Evolutionary conservation across 2,113 vertebrate species (phyloP).

Genomic region (Malurus alboscapulatus): DNA sequence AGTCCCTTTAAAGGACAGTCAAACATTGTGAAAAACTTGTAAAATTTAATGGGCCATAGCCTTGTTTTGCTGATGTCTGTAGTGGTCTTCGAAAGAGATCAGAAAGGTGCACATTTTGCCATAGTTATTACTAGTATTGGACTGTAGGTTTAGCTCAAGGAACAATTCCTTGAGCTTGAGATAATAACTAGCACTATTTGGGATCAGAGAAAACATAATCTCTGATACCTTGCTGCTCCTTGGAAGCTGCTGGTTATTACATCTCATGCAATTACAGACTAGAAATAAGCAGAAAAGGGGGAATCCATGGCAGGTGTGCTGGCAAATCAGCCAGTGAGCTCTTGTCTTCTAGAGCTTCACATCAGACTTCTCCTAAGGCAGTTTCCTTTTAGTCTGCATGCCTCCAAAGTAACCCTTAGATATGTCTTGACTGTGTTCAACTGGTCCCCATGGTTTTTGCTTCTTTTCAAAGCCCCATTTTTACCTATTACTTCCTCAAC

Average conservation of each 20-base stretch:
- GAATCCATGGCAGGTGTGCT: neutral
- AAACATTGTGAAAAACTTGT: neutral
- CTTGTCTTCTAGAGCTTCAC: neutral
- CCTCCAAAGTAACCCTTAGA: neutral
- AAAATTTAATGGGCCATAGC: neutral
- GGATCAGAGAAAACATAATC: neutral
- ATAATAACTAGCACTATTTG: neutral
- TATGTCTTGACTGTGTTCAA: neutral
- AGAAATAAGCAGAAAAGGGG: neutral
- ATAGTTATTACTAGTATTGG: neutral
- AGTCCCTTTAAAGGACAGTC: neutral
- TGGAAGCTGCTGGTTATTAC: neutral
- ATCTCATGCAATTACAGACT: neutral
- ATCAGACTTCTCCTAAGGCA: neutral
- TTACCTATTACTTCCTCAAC: neutral
- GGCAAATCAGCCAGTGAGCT: neutral
- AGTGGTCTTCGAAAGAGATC: neutral
- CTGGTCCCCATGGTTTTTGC: neutral
- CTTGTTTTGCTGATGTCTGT: neutral
- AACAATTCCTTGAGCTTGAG: neutral
- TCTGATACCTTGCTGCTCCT: neutral
- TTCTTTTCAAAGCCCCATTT: neutral
- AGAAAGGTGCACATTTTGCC: neutral
- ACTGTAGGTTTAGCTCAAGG: neutral
- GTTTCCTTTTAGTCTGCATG: neutral